phyloP scores from a whole-genome alignment of 2,113 vertebrate species.

The Plestiodon gilberti region DNA sequence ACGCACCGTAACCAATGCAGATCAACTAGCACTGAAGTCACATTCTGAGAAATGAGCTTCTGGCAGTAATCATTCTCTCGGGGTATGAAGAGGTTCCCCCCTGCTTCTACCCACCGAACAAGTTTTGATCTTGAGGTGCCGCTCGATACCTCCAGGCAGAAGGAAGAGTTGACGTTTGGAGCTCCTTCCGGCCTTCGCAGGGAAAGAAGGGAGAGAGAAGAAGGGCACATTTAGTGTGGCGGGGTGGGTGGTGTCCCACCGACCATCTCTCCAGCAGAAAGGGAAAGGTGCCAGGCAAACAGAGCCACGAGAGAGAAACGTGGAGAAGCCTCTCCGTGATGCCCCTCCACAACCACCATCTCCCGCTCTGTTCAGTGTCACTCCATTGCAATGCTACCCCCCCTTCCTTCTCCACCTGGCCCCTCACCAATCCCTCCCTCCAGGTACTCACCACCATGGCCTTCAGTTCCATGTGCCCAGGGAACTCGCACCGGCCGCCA shows the following conservation, averaged over 20 bases:
- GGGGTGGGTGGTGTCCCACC: not conserved
- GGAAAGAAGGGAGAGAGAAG: not conserved
- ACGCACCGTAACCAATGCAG: too few species aligned
- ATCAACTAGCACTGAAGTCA: not conserved
- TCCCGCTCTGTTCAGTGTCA: not conserved
- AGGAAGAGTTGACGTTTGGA: conserved; percentile 96
- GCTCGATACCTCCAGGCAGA: conserved; percentile 91
- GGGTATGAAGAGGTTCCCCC: not conserved
- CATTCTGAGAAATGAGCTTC: too few species aligned
- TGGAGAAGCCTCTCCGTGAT: too few species aligned
- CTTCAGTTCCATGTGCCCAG: conserved; percentile 91
- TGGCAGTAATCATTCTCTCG: not conserved
- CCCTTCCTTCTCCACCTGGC: not conserved
- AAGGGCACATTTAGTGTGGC: not conserved
- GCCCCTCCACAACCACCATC: too few species aligned
- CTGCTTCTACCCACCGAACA: conserved; percentile 85
- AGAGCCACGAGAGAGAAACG: not conserved
- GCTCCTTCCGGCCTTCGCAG: conserved; percentile 89
- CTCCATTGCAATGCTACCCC: not conserved
- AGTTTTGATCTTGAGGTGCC: conserved; percentile 95
- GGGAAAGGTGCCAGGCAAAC: not conserved
- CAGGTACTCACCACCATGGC: conserved; percentile 89
- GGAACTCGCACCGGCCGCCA: conserved; percentile 86
- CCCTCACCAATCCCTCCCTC: not conserved
- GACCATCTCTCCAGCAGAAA: not conserved